Conservation (phyloP, 2,888 invertebrate genomes). For the Himalopsyche tibetana region DNA sequence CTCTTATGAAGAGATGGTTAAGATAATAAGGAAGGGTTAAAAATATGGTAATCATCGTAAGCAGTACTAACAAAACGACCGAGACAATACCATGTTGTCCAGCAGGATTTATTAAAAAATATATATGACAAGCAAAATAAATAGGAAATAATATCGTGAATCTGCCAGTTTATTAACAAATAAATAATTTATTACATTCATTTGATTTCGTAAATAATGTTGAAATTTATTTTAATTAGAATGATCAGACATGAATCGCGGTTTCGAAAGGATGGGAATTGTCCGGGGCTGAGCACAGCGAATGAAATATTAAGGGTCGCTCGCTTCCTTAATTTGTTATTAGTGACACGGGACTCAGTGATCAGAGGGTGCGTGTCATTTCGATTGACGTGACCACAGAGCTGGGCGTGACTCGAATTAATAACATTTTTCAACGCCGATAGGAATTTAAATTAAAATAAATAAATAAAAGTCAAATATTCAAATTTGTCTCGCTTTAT, state of each 20-base stretch:
- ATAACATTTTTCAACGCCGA: background rate
- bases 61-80: no score
- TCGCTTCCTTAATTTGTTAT: constrained; percentile 7
- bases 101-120: no score
- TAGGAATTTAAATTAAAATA: no score
- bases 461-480: no score
- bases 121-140: no score
- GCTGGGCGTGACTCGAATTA: background rate
- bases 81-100: no score
- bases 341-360: background rate
- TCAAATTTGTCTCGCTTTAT: no score
- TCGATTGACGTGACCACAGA: constrained; percentile 10
- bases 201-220: background rate
- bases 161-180: no score
- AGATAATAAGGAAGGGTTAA: no score
- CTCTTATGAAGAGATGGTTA: no score
- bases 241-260: background rate
- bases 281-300: background rate
- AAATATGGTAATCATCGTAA: no score
- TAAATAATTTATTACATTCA: background rate
- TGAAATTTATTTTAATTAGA: background rate
- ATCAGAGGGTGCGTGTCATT: constrained; percentile 24
- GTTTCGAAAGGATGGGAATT: background rate
- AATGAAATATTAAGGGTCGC: constrained; percentile 17
- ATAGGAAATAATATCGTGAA: no score